These are phyloP conservation scores for Lasioglossum malachurum DNA, from an alignment of 2,888 invertebrate genomes.

Conservation along the genomic window DNA sequence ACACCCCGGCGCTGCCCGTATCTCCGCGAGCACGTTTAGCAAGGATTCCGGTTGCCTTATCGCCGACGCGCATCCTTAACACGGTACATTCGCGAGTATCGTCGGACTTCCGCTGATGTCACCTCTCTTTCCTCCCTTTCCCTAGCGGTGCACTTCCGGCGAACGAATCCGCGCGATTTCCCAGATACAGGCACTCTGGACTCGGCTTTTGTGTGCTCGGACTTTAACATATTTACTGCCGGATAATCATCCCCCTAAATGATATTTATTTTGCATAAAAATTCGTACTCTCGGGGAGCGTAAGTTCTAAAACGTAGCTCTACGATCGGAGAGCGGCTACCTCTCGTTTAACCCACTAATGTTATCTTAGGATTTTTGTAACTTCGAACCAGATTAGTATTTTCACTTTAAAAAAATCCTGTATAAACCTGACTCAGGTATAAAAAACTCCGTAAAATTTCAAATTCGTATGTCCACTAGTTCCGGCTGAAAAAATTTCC, in stretches of 20 bases:
- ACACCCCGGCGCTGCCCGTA: background rate
- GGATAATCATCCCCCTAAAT: too few species aligned
- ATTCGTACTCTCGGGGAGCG: too few species aligned
- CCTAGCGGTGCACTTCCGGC: constrained; percentile 59
- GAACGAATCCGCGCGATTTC: constrained; percentile 24
- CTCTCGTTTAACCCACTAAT: too few species aligned
- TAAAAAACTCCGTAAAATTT: background rate
- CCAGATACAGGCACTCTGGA: background rate
- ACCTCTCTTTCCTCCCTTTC: constrained; percentile 54
- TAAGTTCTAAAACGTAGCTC: too few species aligned
- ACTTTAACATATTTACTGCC: too few species aligned
- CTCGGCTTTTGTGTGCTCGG: too few species aligned
- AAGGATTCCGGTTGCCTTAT: constrained; percentile 70
- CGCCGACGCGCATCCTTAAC: constrained; percentile 64
- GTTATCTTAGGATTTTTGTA: background rate
- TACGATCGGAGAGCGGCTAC: too few species aligned
- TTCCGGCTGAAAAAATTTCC: background rate
- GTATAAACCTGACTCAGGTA: background rate
- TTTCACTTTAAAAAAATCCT: background rate
- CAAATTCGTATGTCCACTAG: background rate
- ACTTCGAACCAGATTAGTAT: background rate
- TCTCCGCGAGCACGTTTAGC: constrained; percentile 20
- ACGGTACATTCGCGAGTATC: constrained; percentile 62
- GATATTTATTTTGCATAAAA: too few species aligned
- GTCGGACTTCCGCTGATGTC: constrained; percentile 70